Evolutionary conservation across 2,888 invertebrate species (phyloP), one percentile per base, ranked within the genome.

Genomic region (Xylota sylvarum): DNA sequence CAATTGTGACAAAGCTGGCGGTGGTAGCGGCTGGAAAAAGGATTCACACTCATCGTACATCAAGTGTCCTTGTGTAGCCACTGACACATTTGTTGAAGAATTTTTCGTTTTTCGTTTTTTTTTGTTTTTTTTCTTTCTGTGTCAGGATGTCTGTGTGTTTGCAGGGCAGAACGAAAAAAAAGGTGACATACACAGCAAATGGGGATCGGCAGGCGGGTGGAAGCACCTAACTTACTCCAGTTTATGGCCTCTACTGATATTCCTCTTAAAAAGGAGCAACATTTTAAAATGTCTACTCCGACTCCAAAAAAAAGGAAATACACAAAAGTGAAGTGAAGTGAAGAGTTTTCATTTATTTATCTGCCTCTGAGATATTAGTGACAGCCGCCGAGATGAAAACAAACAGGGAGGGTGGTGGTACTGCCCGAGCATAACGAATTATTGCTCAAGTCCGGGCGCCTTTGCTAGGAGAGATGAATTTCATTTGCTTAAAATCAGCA

Each of bases 41-140:
- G 79, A 84, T 84, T 79, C 79, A 50, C 62, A 74, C 84, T 62
- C 74, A 70, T 64, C 58, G 58, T 76, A 67, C 37, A 60, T 81
- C 64, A 81, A 85, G 85, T 72, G 76, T 72, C 76, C 76, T 81
- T 85, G 76, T 85, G 64, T 81, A 85, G 76, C 81, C 81, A 77
- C 81, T 81, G 85, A 81, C 81, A 81, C 30, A 84, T 85, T 85
- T 81, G 65, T 81, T 81, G 32, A 80, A 76, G 80, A 69, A 73
- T 84, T 69, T 62, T 27, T 27, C 40, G 52, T 50, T 60, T 65
- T 35, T 46, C 50, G 5, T 58, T 65, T 30, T 37, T 64, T 52
- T 32, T 32, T 56, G 60, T 65, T 27, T 48, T 58, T 9, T 58
- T 65, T 30, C 40, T 56, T 32, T 32, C 12, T 35, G 12, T 27